Percentiles rank a stretch among this genome's conserved stretches.
phyloP scores from a whole-genome alignment of 2,113 vertebrate genomes.

The Pteronura brasiliensis region DNA sequence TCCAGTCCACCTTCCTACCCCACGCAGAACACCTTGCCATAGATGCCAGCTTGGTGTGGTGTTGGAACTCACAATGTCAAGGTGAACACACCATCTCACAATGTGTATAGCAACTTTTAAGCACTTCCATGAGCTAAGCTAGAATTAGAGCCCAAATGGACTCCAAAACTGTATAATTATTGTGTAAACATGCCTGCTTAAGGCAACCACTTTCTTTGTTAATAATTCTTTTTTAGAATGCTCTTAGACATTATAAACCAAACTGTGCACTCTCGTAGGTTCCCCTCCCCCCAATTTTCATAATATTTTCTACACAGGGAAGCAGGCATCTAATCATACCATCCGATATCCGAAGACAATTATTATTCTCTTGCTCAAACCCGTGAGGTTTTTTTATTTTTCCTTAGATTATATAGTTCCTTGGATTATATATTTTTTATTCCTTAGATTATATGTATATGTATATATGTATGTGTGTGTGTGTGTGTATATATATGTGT shows the following conservation, averaged over 20 bases:
- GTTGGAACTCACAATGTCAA: background rate
- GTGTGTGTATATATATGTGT: no score
- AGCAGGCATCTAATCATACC: background rate
- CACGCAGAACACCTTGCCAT: background rate
- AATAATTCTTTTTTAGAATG: background rate
- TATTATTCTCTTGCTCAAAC: background rate
- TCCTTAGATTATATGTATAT: no score
- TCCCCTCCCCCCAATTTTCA: background rate
- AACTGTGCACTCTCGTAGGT: background rate
- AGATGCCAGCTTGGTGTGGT: background rate
- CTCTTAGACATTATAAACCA: background rate
- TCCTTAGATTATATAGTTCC: background rate
- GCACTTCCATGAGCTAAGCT: background rate
- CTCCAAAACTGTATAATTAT: background rate
- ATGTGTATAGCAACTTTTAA: background rate
- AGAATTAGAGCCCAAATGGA: background rate
- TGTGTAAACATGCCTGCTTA: background rate
- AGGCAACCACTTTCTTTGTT: background rate
- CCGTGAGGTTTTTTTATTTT: background rate
- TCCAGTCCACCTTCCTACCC: background rate
- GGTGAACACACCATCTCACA: background rate
- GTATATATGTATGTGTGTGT: no score
- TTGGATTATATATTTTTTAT: no score
- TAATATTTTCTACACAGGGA: background rate
- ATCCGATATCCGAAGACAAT: background rate